Percentiles rank a stretch among this genome's conserved stretches.
phyloP scores from a whole-genome alignment of 2,797 vertebrate species.

The Hyperoplus immaculatus region DNA sequence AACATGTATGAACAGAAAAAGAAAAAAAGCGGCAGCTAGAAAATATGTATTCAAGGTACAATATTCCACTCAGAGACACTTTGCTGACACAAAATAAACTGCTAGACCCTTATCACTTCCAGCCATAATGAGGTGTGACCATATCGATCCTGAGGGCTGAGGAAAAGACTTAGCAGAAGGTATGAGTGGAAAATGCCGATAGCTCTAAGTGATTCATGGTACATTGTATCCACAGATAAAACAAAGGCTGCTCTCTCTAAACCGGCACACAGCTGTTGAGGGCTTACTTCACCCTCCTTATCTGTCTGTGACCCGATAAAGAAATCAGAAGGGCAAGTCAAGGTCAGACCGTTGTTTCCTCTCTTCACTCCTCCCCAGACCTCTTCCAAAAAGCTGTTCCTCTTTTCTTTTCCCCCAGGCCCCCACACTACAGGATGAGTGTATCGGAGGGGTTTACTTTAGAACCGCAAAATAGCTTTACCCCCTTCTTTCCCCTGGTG shows the following conservation, averaged over 20 bases:
- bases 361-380: not conserved
- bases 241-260: conserved; percentile 46
- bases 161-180: conserved; percentile 4
- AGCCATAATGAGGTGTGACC: not conserved
- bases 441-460: conserved; percentile 39
- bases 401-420: not conserved
- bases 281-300: conserved; percentile 49
- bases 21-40: not conserved
- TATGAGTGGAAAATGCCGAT: conserved; percentile 28
- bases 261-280: conserved; percentile 45
- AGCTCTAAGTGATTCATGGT: conserved; percentile 25
- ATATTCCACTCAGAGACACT: not conserved
- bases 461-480: conserved; percentile 12
- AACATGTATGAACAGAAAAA: not conserved
- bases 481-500: conserved; percentile 23
- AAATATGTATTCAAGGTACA: not conserved
- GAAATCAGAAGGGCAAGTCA: conserved; percentile 63
- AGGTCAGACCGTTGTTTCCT: conserved; percentile 55
- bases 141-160: not conserved
- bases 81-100: not conserved
- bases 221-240: conserved; percentile 43
- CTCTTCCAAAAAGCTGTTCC: conserved; percentile 1
- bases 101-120: no score
- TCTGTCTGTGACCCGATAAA: conserved; percentile 60
- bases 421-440: not conserved